Evolutionary conservation across 2,888 invertebrate genomes (phyloP).

Genomic region (Acanthosepion lycidas): DNA sequence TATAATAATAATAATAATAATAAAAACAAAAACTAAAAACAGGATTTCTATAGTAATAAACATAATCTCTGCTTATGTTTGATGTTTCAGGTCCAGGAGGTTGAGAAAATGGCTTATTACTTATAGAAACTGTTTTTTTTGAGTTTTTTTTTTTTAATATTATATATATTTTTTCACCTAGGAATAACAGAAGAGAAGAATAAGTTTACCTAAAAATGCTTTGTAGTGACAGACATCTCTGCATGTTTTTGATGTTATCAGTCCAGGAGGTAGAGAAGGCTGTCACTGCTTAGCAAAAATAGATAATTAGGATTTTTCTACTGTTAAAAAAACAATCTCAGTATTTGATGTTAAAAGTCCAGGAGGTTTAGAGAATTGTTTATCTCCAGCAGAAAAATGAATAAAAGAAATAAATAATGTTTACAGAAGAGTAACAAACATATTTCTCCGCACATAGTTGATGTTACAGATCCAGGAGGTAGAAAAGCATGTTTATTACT

Average conservation of each 20-base stretch:
- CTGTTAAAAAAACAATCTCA: not conserved
- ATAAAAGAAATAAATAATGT: not conserved
- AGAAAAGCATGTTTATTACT: not conserved
- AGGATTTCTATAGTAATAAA: not conserved
- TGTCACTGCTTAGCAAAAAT: not conserved
- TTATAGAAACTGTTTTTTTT: not conserved
- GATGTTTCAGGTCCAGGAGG: slow-evolving; percentile 10
- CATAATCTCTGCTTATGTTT: not conserved
- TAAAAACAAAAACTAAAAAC: not conserved
- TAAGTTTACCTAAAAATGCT: not conserved
- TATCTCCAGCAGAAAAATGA: not conserved
- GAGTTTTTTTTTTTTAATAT: not conserved
- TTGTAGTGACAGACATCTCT: not conserved
- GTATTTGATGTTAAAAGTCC: not conserved
- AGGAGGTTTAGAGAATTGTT: not conserved
- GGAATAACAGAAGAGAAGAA: not conserved
- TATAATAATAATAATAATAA: not conserved
- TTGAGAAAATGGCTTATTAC: slow-evolving; percentile 33
- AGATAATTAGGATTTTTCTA: not conserved
- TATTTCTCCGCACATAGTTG: not conserved
- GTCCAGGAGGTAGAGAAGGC: not conserved
- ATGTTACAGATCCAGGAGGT: slow-evolving; percentile 8
- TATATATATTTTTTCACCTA: not conserved
- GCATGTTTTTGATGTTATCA: not conserved
- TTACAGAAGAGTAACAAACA: not conserved